Percentiles rank a stretch among this genome's conserved stretches.
Evolutionary conservation across 2,113 vertebrate species (phyloP).

Genomic region (Mellivora capensis): DNA sequence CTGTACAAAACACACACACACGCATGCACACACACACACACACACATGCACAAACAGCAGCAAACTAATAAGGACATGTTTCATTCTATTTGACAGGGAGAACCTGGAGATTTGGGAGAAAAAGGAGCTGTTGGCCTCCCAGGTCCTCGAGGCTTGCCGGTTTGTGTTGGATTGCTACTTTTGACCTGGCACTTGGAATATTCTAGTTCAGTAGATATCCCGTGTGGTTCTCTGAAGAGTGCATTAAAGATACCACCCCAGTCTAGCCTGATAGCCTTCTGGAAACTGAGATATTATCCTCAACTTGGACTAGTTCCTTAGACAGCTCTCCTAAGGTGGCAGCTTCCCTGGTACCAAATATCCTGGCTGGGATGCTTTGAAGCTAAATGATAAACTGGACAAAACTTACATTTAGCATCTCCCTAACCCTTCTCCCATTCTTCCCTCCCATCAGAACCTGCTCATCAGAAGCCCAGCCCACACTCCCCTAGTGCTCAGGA

Average conservation of each 20-base stretch:
- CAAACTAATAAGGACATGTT: background rate
- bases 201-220: background rate
- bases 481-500: background rate
- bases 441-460: background rate
- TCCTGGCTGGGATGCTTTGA: background rate
- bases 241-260: background rate
- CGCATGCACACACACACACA: too few species aligned
- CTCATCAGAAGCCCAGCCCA: background rate
- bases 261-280: background rate
- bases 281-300: background rate
- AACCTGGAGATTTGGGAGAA: slow-evolving; percentile 69
- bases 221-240: background rate
- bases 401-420: background rate
- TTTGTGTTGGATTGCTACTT: slow-evolving; percentile 45
- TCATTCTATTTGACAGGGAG: slow-evolving; percentile 73
- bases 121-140: slow-evolving; percentile 70
- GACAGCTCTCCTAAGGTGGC: background rate
- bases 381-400: background rate
- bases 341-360: background rate
- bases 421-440: too few species aligned
- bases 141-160: slow-evolving; percentile 74
- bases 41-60: too few species aligned
- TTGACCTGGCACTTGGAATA: background rate
- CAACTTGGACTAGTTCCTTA: background rate
- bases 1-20: background rate